A percentile compares a stretch with the other conserved stretches of the same genome.
phyloP scores from a whole-genome alignment of 2,797 vertebrate species.

The Hyperoplus immaculatus region DNA sequence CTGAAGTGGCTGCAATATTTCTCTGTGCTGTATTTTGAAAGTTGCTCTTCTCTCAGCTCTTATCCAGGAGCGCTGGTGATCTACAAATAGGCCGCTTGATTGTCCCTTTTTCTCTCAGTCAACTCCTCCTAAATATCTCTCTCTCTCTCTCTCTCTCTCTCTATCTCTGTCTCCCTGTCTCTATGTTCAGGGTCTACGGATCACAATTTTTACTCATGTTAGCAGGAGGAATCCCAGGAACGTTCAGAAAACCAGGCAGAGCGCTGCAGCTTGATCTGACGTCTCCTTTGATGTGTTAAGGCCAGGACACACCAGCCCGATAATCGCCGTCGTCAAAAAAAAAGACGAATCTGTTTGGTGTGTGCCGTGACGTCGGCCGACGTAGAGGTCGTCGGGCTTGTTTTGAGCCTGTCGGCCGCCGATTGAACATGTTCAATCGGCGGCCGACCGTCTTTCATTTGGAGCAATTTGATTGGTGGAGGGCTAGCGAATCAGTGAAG shows the following conservation, averaged over 20 bases:
- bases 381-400: no score
- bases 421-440: no score
- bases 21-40: constrained; percentile 15
- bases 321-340: no score
- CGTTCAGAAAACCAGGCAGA: constrained; percentile 44
- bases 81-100: constrained; percentile 42
- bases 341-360: no score
- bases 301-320: no score
- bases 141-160: constrained; percentile 34
- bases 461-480: no score
- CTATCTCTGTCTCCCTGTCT: constrained; percentile 26
- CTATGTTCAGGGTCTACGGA: constrained; percentile 27
- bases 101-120: constrained; percentile 38
- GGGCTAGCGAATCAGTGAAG: no score
- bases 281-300: constrained; percentile 66
- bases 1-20: constrained; percentile 26
- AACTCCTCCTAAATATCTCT: constrained; percentile 44
- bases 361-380: no score
- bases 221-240: constrained; percentile 72
- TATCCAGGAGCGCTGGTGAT: constrained; percentile 40
- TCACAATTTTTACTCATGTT: constrained; percentile 60
- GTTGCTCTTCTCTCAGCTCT: constrained; percentile 21
- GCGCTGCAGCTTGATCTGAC: constrained; percentile 46
- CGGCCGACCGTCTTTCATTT: no score
- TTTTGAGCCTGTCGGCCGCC: no score